A percentile compares a stretch with the other conserved stretches of the same genome.
These are phyloP conservation scores for Melanerpes aurifrons DNA, from an alignment of 2,113 vertebrate species.

Conservation along the genomic window DNA sequence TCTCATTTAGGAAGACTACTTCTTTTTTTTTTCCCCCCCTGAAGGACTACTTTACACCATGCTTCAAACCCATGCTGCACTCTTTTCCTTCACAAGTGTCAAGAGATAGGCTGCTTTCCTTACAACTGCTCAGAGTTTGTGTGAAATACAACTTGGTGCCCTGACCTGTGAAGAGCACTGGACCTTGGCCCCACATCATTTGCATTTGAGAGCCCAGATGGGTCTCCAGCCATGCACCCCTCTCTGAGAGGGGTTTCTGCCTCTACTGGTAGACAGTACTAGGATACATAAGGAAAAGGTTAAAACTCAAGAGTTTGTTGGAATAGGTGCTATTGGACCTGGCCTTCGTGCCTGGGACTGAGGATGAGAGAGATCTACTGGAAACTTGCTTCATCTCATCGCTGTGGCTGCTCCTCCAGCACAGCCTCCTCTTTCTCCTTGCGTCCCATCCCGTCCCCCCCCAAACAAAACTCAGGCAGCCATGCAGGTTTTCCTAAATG, in stretches of 20 bases:
- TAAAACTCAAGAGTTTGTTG: not conserved
- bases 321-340: not conserved
- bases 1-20: not conserved
- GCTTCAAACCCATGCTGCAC: fast-evolving
- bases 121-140: fast-evolving
- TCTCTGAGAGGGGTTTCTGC: not conserved
- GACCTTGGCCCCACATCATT: fast-evolving
- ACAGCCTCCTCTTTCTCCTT: not conserved
- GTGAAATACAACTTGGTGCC: not conserved
- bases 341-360: not conserved
- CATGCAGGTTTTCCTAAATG: constrained; percentile 27
- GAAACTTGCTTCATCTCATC: not conserved
- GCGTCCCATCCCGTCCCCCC: not conserved
- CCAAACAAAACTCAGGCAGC: not conserved
- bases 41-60: fast-evolving
- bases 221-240: fast-evolving
- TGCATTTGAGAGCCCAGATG: not conserved
- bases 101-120: not conserved
- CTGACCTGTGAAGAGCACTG: not conserved
- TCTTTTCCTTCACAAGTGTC: not conserved
- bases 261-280: not conserved
- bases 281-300: not conserved
- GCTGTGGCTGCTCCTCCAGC: not conserved
- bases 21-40: not conserved
- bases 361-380: not conserved